Conservation (phyloP, 2,888 invertebrate species). For the Leucoma salicis region DNA sequence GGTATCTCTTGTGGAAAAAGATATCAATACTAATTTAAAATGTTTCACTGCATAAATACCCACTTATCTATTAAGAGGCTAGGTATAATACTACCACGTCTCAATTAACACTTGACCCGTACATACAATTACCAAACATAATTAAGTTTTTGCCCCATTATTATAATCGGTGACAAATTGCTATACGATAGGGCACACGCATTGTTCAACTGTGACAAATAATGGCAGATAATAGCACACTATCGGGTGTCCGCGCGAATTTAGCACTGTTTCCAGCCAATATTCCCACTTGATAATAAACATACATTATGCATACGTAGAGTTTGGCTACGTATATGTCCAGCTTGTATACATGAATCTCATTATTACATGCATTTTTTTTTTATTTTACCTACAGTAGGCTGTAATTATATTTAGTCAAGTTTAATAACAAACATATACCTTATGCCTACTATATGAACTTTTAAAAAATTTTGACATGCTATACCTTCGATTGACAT, state of each 20-base stretch:
- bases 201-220: slow-evolving; percentile 80
- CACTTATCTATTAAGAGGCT: too few species aligned
- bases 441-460: too few species aligned
- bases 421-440: too few species aligned
- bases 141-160: slow-evolving; percentile 47
- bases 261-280: slow-evolving; percentile 78
- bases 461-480: too few species aligned
- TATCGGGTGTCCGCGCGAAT: slow-evolving; percentile 76
- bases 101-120: slow-evolving; percentile 16
- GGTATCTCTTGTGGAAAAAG: too few species aligned
- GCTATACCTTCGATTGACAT: too few species aligned
- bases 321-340: not conserved
- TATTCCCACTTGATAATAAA: slow-evolving; percentile 76
- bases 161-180: slow-evolving; percentile 69
- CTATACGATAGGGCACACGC: slow-evolving; percentile 62
- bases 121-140: slow-evolving; percentile 23
- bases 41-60: too few species aligned
- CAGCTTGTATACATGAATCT: not conserved
- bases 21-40: too few species aligned
- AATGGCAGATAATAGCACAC: slow-evolving; percentile 79
- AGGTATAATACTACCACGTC: not conserved
- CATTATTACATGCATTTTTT: too few species aligned
- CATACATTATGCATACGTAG: slow-evolving; percentile 53
- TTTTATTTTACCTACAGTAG: too few species aligned
- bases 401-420: too few species aligned